A percentile compares a stretch with the other conserved stretches of the same genome.
Evolutionary conservation across 2,888 invertebrate species (phyloP).

Genomic region (Netelia virgata): DNA sequence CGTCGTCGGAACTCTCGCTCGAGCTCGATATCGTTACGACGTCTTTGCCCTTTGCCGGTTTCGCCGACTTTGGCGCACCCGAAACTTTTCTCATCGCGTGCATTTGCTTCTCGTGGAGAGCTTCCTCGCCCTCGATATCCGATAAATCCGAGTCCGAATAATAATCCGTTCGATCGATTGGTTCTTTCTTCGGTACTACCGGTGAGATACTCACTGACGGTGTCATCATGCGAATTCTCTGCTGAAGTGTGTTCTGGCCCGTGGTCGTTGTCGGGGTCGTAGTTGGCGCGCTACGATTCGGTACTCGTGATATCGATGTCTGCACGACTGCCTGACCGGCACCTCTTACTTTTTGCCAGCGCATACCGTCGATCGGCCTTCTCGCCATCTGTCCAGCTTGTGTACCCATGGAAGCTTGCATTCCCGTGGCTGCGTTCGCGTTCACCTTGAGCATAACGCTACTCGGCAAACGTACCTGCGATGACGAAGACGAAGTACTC

Average conservation of each 20-base stretch:
- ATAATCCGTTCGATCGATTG: constrained; percentile 80
- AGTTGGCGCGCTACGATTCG: constrained; percentile 71
- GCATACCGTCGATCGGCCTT: constrained; percentile 79
- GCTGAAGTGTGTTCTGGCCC: constrained; percentile 77
- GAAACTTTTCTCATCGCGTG: constrained; percentile 76
- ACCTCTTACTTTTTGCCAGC: constrained; percentile 82
- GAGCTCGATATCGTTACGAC: constrained; percentile 92
- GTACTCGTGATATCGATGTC: constrained; percentile 81
- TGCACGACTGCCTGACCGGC: constrained; percentile 77
- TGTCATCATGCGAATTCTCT: constrained; percentile 85
- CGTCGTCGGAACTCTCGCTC: constrained; percentile 91
- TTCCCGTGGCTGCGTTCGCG: constrained; percentile 74
- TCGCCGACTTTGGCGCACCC: constrained; percentile 76
- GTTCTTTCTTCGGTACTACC: constrained; percentile 83
- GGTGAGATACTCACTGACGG: constrained; percentile 86
- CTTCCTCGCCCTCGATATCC: constrained; percentile 80
- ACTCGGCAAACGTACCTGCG: constrained; percentile 81
- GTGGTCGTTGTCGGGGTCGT: constrained; percentile 63
- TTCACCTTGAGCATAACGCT: constrained; percentile 83
- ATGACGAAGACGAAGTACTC: constrained; percentile 74
- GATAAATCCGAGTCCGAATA: constrained; percentile 83
- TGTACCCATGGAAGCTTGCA: constrained; percentile 69
- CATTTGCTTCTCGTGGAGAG: constrained; percentile 79
- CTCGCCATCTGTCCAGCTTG: constrained; percentile 76
- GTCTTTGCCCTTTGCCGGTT: constrained; percentile 84